phyloP scores from a whole-genome alignment of 2,113 vertebrate species.

The Etheostoma cragini region DNA sequence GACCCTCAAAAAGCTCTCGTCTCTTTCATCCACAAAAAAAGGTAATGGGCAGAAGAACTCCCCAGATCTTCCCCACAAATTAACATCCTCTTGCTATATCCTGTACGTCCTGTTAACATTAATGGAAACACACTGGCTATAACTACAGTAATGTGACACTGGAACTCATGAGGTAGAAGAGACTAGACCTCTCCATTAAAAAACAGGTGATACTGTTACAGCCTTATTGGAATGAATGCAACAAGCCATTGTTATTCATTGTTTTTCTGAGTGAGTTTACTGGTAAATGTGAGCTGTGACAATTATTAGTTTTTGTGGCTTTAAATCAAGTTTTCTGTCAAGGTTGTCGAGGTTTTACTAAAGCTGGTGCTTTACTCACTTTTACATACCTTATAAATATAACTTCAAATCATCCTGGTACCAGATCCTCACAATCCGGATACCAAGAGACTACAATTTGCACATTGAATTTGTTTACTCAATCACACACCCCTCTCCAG shows the following conservation, averaged over 20 bases:
- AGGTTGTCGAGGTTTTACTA: not conserved
- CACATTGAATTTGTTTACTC: not conserved
- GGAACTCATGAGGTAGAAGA: conserved; percentile 39
- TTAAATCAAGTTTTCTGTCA: conserved; percentile 4
- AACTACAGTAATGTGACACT: conserved; percentile 22
- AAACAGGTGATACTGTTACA: conserved; percentile 22
- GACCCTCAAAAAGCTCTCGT: conserved; percentile 26
- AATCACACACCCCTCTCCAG: not conserved
- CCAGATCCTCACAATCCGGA: not conserved
- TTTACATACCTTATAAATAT: not conserved
- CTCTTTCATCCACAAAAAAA: conserved; percentile 34
- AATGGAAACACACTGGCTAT: conserved; percentile 33
- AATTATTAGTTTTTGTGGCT: not conserved
- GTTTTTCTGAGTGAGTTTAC: not conserved
- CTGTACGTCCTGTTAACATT: conserved; percentile 5
- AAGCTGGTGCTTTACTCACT: not conserved
- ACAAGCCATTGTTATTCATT: not conserved
- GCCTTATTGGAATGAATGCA: not conserved
- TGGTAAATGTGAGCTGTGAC: not conserved
- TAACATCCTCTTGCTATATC: conserved; percentile 45
- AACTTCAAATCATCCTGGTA: not conserved
- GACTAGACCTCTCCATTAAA: conserved; percentile 15
- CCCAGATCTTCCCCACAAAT: conserved; percentile 51
- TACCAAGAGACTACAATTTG: not conserved
- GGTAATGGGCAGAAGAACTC: conserved; percentile 51